phyloP scores from a whole-genome alignment of 2,888 invertebrate species.

The Hydropsyche betteni region DNA sequence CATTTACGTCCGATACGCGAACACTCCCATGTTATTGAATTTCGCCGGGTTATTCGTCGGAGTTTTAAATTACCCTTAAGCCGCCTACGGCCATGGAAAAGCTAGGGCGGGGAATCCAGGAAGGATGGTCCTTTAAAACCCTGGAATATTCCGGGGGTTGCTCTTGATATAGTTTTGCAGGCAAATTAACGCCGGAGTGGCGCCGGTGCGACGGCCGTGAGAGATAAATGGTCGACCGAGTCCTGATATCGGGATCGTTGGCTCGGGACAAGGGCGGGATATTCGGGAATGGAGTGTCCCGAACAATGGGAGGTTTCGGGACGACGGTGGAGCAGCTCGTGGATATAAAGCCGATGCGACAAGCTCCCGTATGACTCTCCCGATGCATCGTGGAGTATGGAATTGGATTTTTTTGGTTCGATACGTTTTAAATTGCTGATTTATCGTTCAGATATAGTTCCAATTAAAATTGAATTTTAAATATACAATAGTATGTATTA shows the following conservation, averaged over 20 bases:
- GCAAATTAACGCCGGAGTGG: slow-evolving; percentile 47
- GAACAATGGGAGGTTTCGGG: not conserved
- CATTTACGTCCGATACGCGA: not conserved
- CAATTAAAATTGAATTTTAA: too few species aligned
- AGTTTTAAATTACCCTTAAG: slow-evolving; percentile 33
- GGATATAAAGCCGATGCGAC: too few species aligned
- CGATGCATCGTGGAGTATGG: too few species aligned
- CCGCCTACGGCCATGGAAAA: not conserved
- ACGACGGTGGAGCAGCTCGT: not conserved
- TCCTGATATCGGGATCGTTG: slow-evolving; percentile 24
- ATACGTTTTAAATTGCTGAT: too few species aligned
- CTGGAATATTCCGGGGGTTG: too few species aligned
- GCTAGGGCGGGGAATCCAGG: not conserved
- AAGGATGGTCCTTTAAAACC: slow-evolving; percentile 5
- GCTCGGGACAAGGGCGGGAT: slow-evolving; percentile 35
- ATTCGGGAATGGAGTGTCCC: slow-evolving; percentile 3
- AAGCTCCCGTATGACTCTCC: too few species aligned
- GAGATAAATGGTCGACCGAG: slow-evolving; percentile 45
- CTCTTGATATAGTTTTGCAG: slow-evolving; percentile 45
- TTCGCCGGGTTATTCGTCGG: slow-evolving; percentile 17
- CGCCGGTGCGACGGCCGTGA: slow-evolving; percentile 48
- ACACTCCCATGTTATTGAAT: slow-evolving; percentile 21
- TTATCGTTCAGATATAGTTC: too few species aligned
- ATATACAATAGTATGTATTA: too few species aligned
- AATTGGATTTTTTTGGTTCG: too few species aligned